Percentiles rank a stretch among this genome's conserved stretches.
Evolutionary conservation across 2,113 vertebrate species (phyloP).

Genomic region (Austrofundulus limnaeus): DNA sequence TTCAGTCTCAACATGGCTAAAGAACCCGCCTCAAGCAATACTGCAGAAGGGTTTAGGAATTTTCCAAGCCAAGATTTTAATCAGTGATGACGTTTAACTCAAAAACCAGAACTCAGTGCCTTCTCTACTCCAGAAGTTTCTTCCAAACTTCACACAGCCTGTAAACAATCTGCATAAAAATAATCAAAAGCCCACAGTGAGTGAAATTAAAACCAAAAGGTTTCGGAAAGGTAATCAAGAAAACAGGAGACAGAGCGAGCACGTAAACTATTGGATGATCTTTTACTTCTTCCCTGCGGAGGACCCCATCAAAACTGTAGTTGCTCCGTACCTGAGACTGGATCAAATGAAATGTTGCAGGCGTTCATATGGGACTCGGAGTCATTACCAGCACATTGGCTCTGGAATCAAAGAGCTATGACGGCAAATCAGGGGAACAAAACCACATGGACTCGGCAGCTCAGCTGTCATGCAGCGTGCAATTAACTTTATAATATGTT

Average conservation of each 20-base stretch:
- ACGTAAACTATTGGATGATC: conserved; percentile 42
- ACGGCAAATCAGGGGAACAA: conserved; percentile 51
- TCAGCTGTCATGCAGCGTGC: conserved; percentile 59
- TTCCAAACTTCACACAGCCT: conserved; percentile 9
- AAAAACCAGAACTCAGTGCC: not conserved
- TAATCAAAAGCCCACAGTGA: conserved; percentile 37
- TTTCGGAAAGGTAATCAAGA: conserved; percentile 53
- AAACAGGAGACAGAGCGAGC: conserved; percentile 23
- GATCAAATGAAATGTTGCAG: conserved; percentile 44
- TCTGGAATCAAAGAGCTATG: conserved; percentile 51
- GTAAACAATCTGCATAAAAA: conserved; percentile 22
- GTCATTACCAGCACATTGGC: conserved; percentile 59
- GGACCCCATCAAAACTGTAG: conserved; percentile 34
- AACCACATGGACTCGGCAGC: conserved; percentile 56
- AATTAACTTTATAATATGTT: conserved; percentile 78
- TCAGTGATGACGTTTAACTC: not conserved
- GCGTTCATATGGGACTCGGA: conserved; percentile 46
- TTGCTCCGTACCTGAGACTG: conserved; percentile 29
- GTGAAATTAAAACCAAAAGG: conserved; percentile 30
- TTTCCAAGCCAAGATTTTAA: conserved; percentile 16
- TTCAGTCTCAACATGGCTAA: conserved; percentile 10
- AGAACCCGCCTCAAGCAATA: conserved; percentile 9
- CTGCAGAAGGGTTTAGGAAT: not conserved
- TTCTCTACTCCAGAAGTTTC: conserved; percentile 7
- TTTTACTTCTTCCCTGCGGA: conserved; percentile 41